These are phyloP conservation scores for Melanotaenia trifasciata DNA, from an alignment of 2,797 vertebrate species.

Conservation along the genomic window DNA sequence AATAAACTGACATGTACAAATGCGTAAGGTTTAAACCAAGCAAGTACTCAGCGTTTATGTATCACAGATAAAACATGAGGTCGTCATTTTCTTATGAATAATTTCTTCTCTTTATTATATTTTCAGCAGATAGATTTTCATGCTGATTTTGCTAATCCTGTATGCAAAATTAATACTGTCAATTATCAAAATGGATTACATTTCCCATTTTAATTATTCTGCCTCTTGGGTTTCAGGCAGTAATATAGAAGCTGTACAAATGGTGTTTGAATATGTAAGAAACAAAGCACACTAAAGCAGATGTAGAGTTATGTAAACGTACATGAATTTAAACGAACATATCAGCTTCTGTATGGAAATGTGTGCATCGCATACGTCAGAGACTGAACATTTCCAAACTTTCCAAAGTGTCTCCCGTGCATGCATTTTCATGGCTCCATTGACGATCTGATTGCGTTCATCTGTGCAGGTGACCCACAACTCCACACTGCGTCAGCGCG, in stretches of 20 bases:
- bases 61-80: neutral
- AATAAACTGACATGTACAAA: neutral
- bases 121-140: neutral
- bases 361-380: neutral
- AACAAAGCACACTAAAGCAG: neutral
- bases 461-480: constrained; percentile 48
- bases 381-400: neutral
- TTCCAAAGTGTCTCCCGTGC: neutral
- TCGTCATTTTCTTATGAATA: neutral
- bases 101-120: neutral
- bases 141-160: neutral
- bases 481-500: constrained; percentile 18
- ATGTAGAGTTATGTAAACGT: neutral
- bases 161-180: neutral
- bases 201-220: neutral
- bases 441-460: constrained; percentile 16
- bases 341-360: neutral
- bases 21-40: neutral
- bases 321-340: neutral
- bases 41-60: neutral
- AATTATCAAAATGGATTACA: constrained; percentile 12
- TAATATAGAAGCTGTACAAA: neutral
- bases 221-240: neutral
- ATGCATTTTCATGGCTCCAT: neutral
- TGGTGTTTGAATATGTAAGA: neutral